phyloP scores from a whole-genome alignment of 2,113 vertebrate genomes.

The Pelodiscus sinensis region DNA sequence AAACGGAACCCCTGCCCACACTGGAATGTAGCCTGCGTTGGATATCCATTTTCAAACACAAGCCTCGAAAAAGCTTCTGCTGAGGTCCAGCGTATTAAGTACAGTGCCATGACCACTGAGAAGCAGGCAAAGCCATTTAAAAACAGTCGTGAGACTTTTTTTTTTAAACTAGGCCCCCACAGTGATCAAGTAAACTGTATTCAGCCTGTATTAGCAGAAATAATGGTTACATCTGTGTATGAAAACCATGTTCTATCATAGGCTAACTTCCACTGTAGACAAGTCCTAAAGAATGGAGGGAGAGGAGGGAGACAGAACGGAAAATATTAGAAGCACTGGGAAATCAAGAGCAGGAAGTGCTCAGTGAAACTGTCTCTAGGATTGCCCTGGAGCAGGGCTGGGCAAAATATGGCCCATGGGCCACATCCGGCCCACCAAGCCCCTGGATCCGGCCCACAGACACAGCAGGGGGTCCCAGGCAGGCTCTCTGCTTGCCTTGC shows the following conservation, averaged over 20 bases:
- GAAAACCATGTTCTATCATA: background rate
- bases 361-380: background rate
- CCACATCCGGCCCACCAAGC: too few relatives aligned
- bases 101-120: background rate
- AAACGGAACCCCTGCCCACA: background rate
- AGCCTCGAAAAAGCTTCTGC: background rate
- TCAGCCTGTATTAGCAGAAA: background rate
- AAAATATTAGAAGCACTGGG: background rate
- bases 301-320: background rate
- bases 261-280: background rate
- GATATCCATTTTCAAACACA: background rate
- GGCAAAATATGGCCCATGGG: too few relatives aligned
- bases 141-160: background rate
- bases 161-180: background rate
- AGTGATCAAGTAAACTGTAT: background rate
- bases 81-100: background rate
- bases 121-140: background rate
- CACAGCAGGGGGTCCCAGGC: too few relatives aligned
- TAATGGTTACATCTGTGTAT: background rate
- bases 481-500: too few relatives aligned
- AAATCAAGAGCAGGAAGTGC: background rate
- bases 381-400: background rate
- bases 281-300: background rate
- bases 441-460: too few relatives aligned
- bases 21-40: background rate